A percentile compares a stretch with the other conserved stretches of the same genome.
These are phyloP conservation scores for Nymphalis c-album DNA, from an alignment of 2,888 invertebrate species.

Conservation along the genomic window DNA sequence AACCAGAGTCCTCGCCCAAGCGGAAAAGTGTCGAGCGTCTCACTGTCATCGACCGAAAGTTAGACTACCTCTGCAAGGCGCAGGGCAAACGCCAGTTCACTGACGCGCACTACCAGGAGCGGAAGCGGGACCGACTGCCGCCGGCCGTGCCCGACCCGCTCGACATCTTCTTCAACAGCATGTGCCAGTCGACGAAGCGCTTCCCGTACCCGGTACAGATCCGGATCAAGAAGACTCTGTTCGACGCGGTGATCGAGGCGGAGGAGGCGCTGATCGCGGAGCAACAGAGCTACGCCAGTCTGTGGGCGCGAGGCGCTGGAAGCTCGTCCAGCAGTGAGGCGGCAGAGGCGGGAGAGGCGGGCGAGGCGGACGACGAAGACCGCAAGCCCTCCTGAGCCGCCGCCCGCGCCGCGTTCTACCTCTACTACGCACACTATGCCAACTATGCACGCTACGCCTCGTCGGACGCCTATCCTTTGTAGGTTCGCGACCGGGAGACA, in stretches of 20 bases:
- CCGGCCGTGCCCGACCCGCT: constrained; percentile 37
- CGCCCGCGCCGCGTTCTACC: constrained; percentile 36
- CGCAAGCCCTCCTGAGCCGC: constrained; percentile 55
- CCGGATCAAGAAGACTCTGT: constrained; percentile 66
- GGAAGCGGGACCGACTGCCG: constrained; percentile 39
- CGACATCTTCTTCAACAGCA: constrained; percentile 74
- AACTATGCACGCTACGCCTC: constrained; percentile 40
- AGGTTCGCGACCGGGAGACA: constrained; percentile 46
- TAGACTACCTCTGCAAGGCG: constrained; percentile 61
- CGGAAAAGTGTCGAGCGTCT: constrained; percentile 53
- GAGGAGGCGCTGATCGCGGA: constrained; percentile 71
- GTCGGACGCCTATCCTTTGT: constrained; percentile 40
- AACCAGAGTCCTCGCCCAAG: constrained; percentile 50
- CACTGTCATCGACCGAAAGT: constrained; percentile 57
- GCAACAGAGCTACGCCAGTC: constrained; percentile 69
- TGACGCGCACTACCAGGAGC: constrained; percentile 40
- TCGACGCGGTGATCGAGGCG: constrained; percentile 66
- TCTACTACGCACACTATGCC: constrained; percentile 41
- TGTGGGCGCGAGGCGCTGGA: constrained; percentile 62
- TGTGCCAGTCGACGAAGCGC: constrained; percentile 74
- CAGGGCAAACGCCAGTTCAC: constrained; percentile 47
- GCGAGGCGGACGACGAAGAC: constrained; percentile 46
- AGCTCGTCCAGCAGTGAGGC: constrained; percentile 56
- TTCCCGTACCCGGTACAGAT: constrained; percentile 70
- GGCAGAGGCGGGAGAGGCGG: constrained; percentile 40